Conservation (phyloP, 2,113 vertebrate genomes). For the Mustela nigripes region DNA sequence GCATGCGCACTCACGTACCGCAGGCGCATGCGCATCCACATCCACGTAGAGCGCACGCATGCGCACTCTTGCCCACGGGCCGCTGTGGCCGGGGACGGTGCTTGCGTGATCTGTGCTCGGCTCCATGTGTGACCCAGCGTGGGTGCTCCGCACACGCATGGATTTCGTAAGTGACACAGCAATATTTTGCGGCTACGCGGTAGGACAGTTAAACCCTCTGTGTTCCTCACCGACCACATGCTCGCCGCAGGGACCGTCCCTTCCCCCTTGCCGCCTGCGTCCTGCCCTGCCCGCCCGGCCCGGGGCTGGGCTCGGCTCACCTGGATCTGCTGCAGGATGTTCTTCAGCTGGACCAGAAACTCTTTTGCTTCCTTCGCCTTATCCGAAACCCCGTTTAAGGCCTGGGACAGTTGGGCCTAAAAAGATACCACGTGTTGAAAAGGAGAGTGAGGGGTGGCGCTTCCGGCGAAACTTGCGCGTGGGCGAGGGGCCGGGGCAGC, state of each 20-base stretch:
- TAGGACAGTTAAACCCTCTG: too few species aligned
- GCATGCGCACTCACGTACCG: accelerated
- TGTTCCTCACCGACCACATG: accelerated
- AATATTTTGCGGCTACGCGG: neutral
- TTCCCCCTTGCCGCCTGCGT: neutral
- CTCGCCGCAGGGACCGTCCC: neutral
- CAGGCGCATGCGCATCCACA: accelerated
- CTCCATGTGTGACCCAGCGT: neutral
- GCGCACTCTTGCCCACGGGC: neutral
- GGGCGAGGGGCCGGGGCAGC: neutral
- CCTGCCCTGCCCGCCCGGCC: accelerated
- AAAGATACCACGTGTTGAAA: neutral
- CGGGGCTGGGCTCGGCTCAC: conserved; percentile 84
- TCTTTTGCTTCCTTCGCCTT: conserved; percentile 99
- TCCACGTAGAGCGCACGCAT: accelerated
- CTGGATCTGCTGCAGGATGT: conserved; percentile 98
- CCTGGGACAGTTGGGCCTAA: conserved; percentile 97
- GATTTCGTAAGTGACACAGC: neutral
- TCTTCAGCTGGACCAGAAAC: conserved; percentile 98
- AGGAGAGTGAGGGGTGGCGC: conserved; percentile 22
- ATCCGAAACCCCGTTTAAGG: conserved; percentile 97
- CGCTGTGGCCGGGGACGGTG: neutral
- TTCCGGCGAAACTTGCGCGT: too few species aligned
- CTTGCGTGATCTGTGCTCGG: neutral
- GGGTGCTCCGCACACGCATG: neutral